Percentiles rank a stretch among this genome's conserved stretches.
phyloP scores from a whole-genome alignment of 1,140 invertebrate species.

The Zophobas morio region DNA sequence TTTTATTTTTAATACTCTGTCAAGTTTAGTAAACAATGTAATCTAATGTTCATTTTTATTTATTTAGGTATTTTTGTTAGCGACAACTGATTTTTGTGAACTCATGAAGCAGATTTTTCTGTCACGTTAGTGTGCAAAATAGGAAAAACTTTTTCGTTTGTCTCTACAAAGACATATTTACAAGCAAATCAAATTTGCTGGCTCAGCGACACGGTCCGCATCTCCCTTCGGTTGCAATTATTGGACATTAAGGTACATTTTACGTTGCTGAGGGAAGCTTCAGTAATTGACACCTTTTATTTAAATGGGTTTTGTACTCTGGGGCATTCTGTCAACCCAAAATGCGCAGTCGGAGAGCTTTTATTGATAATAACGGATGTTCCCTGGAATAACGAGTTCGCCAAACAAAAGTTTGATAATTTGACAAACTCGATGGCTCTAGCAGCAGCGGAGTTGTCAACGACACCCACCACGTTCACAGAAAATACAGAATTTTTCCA shows the following conservation, averaged over 20 bases:
- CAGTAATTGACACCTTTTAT: conserved; percentile 24
- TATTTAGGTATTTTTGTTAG: no score
- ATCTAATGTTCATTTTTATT: no score
- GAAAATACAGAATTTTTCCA: no score
- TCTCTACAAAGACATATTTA: neutral
- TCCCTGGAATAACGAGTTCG: neutral
- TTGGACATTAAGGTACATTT: conserved; percentile 11
- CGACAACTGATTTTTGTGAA: no score
- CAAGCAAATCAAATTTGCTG: neutral
- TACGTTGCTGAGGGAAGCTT: neutral
- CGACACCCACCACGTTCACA: neutral
- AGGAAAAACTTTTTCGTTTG: neutral
- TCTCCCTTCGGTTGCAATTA: neutral
- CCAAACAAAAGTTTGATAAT: conserved; percentile 15
- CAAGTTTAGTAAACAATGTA: no score
- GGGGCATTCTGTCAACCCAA: neutral
- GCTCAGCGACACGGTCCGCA: neutral
- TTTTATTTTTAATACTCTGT: no score
- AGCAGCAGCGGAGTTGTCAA: neutral
- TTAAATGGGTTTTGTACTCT: conserved; percentile 18
- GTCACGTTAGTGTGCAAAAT: no score
- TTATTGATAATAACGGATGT: conserved; percentile 12
- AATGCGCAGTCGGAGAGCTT: neutral
- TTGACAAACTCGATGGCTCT: conserved; percentile 2
- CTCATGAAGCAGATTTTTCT: no score